Base-by-base conservation (phyloP, 2,113 vertebrate genomes). In the Atrichornis clamosus region DNA sequence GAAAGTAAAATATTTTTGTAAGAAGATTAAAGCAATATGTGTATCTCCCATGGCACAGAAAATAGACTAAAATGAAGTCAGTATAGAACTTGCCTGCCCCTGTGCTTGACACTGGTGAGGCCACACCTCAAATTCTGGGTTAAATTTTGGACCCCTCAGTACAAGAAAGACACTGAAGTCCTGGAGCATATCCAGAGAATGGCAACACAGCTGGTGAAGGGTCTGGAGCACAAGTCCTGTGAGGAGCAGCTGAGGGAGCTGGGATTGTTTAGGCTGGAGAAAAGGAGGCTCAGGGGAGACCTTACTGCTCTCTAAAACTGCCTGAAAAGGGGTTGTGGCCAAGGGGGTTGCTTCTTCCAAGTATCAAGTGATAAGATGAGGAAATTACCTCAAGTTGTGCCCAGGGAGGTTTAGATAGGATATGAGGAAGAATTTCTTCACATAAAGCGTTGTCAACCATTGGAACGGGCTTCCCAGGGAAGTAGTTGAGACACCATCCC, bases 11-110 rank as follows among this genome's bases (percentile, higher is more conserved):
- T 56, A 26, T 23, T 67, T 65, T 32, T 53, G 7, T 75, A n/a
- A 47, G 27, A 74, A 15, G 16, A 37, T 10, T 52, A 24, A 64
- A 64, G 9, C 16, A 55, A 28, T 68, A 3, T 39, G 20, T 44
- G 9, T 81, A 65, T 56, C 35, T 73, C 9, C 33, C 5, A 13
- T 69, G 32, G 52, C 18, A 28, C 10, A 47, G 47, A 42, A 86
- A 86, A 30, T 72, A 55, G 83, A 60, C 41, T 24, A 17, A 53
- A 14, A 30, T 46, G 10, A 65, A 70, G 35, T 46, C 23, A 9
- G 1, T 80, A 4, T 26, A 28, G 35, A 65, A 44, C 26, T n/a
- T 0, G 0, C 50, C 28, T 83, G 21, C n/a, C 6, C 2, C 12
- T 62, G 10, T 41, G 6, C 33, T 46, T 0, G 2, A 21, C 33